phyloP scores from a whole-genome alignment of 2,113 vertebrate genomes.

The Indicator indicator region DNA sequence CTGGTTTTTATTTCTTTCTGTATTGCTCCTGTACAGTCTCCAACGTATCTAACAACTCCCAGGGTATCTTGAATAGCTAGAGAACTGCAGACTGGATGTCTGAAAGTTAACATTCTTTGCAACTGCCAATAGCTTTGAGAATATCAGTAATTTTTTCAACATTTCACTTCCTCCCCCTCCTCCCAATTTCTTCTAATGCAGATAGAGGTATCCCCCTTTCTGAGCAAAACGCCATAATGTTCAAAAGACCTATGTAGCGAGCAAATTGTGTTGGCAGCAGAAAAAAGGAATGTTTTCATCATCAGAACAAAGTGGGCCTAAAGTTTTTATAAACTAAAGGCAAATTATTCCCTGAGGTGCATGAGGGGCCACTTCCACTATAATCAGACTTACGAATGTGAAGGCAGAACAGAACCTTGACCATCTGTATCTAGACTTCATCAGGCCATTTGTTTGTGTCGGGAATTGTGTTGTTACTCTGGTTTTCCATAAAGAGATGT shows the following conservation, averaged over 20 bases:
- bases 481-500: conserved; percentile 31
- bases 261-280: background rate
- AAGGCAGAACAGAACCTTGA: conserved; percentile 16
- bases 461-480: background rate
- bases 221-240: background rate
- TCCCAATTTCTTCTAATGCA: background rate
- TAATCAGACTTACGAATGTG: conserved; percentile 18
- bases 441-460: conserved; percentile 47
- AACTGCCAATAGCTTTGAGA: background rate
- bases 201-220: background rate
- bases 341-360: background rate
- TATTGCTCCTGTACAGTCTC: background rate
- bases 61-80: background rate
- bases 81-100: background rate
- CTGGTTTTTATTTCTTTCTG: background rate
- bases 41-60: background rate
- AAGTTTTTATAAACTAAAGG: conserved; percentile 15
- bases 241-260: background rate
- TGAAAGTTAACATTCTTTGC: background rate
- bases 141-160: background rate
- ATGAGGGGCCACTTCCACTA: background rate
- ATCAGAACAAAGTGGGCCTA: background rate
- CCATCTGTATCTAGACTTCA: background rate
- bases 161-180: background rate
- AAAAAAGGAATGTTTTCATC: background rate